phyloP scores from a whole-genome alignment of 2,888 invertebrate genomes.

The Pherbina coryleti region DNA sequence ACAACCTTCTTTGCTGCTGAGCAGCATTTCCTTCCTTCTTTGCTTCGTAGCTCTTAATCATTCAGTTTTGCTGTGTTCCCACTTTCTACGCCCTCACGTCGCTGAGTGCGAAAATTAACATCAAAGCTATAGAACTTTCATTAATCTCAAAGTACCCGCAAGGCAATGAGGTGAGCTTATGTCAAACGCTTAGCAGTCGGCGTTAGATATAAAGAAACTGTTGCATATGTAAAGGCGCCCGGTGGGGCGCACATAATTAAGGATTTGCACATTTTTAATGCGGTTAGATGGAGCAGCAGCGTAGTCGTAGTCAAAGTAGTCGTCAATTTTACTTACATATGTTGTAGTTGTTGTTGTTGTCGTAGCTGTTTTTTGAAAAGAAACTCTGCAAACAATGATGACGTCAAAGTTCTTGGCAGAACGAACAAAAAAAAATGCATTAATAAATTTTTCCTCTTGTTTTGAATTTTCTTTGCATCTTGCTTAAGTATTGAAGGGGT shows the following conservation, averaged over 20 bases:
- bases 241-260: background rate
- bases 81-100: background rate
- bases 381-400: too few species aligned
- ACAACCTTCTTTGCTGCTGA: background rate
- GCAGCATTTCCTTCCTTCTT: background rate
- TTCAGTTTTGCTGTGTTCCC: background rate
- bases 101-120: slow-evolving; percentile 11
- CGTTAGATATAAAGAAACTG: background rate
- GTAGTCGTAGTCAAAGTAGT: background rate
- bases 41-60: background rate
- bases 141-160: slow-evolving; percentile 15
- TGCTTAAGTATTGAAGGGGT: too few species aligned
- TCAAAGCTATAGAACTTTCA: slow-evolving; percentile 27
- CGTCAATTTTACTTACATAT: background rate
- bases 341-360: too few species aligned
- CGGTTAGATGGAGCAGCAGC: background rate
- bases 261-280: slow-evolving; percentile 16
- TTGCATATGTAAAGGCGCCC: slow-evolving; percentile 1
- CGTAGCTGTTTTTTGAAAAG: too few species aligned
- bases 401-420: too few species aligned
- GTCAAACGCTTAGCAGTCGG: background rate
- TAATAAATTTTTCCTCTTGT: too few species aligned
- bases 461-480: too few species aligned
- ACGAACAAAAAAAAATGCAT: too few species aligned
- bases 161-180: background rate